Conservation (phyloP, 2,888 invertebrate genomes). For the Stenchaetothrips biformis region DNA sequence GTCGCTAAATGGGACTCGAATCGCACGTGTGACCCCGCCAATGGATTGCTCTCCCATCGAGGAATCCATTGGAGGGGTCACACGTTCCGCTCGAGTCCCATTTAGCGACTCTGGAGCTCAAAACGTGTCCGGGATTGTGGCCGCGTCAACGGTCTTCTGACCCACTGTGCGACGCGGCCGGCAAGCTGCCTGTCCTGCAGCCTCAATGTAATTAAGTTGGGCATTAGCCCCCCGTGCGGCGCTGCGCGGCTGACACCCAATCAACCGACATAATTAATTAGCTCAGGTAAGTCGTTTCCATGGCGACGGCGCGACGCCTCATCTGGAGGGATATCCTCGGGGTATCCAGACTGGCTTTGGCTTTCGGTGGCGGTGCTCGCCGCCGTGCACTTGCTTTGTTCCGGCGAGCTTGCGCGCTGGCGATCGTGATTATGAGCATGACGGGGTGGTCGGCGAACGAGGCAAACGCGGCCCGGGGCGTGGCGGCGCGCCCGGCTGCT, state of each 20-base stretch:
- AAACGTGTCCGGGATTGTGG: no score
- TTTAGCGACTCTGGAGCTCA: no score
- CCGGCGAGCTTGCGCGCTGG: not conserved
- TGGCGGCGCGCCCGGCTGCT: no score
- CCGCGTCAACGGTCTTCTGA: no score
- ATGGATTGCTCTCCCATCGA: no score
- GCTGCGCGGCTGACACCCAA: constrained; percentile 9
- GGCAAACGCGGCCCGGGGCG: no score
- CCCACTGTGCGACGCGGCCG: not conserved
- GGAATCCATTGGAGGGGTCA: no score
- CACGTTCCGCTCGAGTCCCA: no score
- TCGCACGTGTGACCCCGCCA: no score
- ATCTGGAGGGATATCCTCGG: not conserved
- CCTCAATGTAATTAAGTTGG: not conserved
- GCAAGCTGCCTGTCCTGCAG: not conserved
- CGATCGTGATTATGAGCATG: no score
- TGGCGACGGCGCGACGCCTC: not conserved
- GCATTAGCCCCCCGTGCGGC: not conserved
- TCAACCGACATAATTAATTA: constrained; percentile 19
- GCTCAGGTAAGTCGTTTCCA: not conserved
- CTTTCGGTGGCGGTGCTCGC: not conserved
- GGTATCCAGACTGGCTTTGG: not conserved
- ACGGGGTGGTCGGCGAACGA: no score
- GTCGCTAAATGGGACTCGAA: no score
- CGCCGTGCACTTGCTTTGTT: not conserved